Evolutionary conservation across 2,888 invertebrate genomes (phyloP).

Genomic region (Ormyrus pomaceus): DNA sequence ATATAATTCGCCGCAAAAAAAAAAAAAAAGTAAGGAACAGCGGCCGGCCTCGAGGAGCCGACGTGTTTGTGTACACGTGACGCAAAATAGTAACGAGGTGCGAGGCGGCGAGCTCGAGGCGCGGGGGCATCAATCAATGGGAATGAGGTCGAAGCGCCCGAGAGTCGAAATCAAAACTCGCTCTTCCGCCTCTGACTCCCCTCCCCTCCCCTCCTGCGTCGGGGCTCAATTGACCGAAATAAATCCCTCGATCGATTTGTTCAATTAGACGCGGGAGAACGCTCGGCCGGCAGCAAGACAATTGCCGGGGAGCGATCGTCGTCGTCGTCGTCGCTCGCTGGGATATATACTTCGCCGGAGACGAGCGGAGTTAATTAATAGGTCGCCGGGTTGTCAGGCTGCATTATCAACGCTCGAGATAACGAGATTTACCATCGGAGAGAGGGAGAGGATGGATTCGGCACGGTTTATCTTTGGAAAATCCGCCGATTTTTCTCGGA

Average conservation of each 20-base stretch:
- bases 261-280: slow-evolving; percentile 3
- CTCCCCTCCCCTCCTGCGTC: too few species aligned
- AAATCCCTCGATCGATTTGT: slow-evolving; percentile 37
- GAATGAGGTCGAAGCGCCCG: background rate
- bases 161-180: slow-evolving; percentile 25
- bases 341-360: too few species aligned
- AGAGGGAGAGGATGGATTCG: background rate
- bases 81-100: slow-evolving; percentile 10
- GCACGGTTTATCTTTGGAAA: too few species aligned
- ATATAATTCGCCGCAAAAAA: slow-evolving; percentile 19
- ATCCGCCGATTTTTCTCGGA: too few species aligned
- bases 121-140: too few species aligned
- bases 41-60: background rate
- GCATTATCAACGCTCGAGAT: too few species aligned
- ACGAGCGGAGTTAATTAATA: too few species aligned
- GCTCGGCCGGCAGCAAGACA: background rate
- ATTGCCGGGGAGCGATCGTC: background rate
- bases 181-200: background rate
- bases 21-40: too few species aligned
- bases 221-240: slow-evolving; percentile 22
- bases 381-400: too few species aligned
- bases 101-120: background rate
- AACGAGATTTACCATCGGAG: too few species aligned
- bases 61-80: background rate
- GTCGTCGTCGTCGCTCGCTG: background rate